These are phyloP conservation scores for Pangasianodon gigas DNA, from an alignment of 2,113 vertebrate genomes.

Conservation along the genomic window DNA sequence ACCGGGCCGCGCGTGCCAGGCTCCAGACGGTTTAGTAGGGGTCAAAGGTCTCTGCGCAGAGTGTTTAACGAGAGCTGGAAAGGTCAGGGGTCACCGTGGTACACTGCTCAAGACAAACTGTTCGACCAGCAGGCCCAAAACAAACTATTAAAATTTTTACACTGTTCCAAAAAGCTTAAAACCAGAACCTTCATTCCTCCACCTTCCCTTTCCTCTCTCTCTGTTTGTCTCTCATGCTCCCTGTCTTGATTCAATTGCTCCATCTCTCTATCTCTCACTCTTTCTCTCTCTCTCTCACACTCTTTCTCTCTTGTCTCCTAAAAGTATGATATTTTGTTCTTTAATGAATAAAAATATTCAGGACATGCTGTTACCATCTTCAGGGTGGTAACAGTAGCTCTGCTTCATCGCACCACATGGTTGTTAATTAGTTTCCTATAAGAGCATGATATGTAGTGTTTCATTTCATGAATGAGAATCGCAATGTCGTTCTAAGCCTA, in stretches of 20 bases:
- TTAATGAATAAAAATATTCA: not conserved
- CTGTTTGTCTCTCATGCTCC: not conserved
- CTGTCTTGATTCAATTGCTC: conserved; percentile 7
- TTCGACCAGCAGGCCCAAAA: conserved; percentile 61
- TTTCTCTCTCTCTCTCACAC: not conserved
- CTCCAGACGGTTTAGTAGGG: conserved; percentile 44
- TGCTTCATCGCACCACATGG: not conserved
- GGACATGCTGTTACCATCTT: not conserved
- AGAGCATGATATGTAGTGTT: not conserved
- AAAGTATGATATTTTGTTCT: not conserved
- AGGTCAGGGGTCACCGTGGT: conserved; percentile 59
- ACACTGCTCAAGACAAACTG: conserved; percentile 52
- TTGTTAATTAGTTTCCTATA: not conserved
- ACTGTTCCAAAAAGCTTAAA: conserved; percentile 49
- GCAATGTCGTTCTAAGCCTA: not conserved
- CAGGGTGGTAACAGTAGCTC: not conserved
- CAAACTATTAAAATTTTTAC: conserved; percentile 70
- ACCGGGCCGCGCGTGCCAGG: conserved; percentile 48
- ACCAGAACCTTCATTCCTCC: conserved; percentile 40
- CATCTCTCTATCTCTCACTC: not conserved
- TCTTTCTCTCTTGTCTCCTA: not conserved
- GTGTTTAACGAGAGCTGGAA: conserved; percentile 46
- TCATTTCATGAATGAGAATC: not conserved
- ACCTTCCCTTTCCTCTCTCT: not conserved
- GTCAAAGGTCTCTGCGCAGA: conserved; percentile 44